Percentiles rank a stretch among this genome's conserved stretches.
phyloP scores from a whole-genome alignment of 2,113 vertebrate species.

The Sphyrna mokarran region DNA sequence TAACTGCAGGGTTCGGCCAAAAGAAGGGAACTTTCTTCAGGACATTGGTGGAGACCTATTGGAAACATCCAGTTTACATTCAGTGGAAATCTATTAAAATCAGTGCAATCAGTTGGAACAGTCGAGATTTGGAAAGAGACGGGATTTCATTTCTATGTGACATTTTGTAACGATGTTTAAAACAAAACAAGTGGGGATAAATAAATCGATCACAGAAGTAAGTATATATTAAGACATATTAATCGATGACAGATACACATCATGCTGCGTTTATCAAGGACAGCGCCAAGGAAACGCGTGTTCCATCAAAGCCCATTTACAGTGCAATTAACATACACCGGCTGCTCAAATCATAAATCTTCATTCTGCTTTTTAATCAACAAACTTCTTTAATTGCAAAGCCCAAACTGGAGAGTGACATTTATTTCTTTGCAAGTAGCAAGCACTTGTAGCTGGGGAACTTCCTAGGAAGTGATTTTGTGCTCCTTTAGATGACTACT shows the following conservation, averaged over 20 bases:
- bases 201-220: conserved; percentile 61
- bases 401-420: not conserved
- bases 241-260: conserved; percentile 73
- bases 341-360: not conserved
- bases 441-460: not conserved
- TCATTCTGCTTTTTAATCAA: not conserved
- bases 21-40: not conserved
- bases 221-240: conserved; percentile 71
- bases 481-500: not conserved
- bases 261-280: conserved; percentile 65
- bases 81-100: not conserved
- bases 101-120: not conserved
- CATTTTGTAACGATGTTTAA: not conserved
- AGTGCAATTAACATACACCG: not conserved
- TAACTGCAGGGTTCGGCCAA: not conserved
- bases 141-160: not conserved
- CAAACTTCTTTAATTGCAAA: not conserved
- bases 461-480: not conserved
- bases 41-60: not conserved
- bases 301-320: conserved; percentile 14
- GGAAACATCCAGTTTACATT: not conserved
- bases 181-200: conserved; percentile 27
- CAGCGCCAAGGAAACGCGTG: conserved; percentile 49
- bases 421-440: not conserved
- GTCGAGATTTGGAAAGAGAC: not conserved